Evolutionary conservation across 2,113 vertebrate species (phyloP).

Genomic region (Poecile atricapillus): DNA sequence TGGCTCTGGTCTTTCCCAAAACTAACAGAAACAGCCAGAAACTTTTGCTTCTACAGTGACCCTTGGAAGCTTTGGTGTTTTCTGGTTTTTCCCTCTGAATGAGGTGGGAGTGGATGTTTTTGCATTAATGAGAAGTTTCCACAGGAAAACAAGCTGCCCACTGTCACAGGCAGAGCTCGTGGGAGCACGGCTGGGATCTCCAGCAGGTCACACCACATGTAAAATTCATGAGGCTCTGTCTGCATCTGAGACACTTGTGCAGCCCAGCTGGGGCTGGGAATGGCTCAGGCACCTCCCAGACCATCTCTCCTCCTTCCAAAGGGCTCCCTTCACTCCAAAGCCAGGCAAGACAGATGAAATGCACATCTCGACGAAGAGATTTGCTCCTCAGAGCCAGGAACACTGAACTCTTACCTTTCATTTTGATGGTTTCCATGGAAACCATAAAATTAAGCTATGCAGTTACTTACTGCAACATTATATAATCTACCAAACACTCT

Average conservation of each 20-base stretch:
- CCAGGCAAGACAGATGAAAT: background rate
- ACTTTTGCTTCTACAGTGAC: background rate
- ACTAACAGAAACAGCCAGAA: background rate
- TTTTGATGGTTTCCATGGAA: constrained; percentile 73
- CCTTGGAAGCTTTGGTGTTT: background rate
- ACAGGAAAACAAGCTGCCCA: background rate
- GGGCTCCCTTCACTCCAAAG: background rate
- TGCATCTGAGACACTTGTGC: background rate
- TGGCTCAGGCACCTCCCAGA: background rate
- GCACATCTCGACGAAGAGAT: accelerated
- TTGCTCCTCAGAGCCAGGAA: constrained; percentile 5
- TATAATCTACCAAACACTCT: constrained; percentile 56
- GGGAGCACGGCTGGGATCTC: background rate
- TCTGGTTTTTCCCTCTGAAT: background rate
- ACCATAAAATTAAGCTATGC: constrained; percentile 67
- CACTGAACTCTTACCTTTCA: constrained; percentile 62
- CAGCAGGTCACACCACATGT: background rate
- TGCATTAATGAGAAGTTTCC: background rate
- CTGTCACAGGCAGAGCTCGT: background rate
- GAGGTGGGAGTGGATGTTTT: background rate
- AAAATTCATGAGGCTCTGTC: background rate
- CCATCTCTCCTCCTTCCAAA: background rate
- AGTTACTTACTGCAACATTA: constrained; percentile 63
- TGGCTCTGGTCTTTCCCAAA: background rate
- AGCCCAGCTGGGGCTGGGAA: background rate